Evolutionary conservation across 2,113 vertebrate genomes (phyloP).

Genomic region (Podarcis muralis): DNA sequence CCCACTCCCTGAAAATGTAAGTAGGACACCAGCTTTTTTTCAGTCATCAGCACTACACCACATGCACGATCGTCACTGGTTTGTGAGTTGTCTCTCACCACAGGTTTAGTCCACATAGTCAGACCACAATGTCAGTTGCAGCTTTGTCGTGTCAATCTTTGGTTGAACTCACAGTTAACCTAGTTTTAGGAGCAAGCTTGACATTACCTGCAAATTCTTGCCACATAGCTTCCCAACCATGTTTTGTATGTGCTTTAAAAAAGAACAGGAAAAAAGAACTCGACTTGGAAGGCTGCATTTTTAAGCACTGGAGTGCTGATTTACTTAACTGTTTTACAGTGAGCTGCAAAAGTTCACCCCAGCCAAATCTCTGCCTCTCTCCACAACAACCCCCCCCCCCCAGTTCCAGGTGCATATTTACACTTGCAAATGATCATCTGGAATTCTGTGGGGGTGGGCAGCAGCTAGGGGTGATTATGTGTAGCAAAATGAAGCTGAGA

Average conservation of each 20-base stretch:
- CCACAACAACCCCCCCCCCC: background rate
- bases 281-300: background rate
- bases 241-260: background rate
- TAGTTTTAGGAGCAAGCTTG: constrained; percentile 20
- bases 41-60: constrained; percentile 38
- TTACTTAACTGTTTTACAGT: background rate
- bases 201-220: background rate
- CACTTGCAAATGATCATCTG: background rate
- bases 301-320: background rate
- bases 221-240: background rate
- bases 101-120: constrained; percentile 34
- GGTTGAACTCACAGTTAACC: constrained; percentile 9
- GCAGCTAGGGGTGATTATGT: background rate
- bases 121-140: background rate
- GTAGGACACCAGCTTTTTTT: constrained; percentile 60
- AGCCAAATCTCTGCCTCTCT: too few species aligned
- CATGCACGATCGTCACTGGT: background rate
- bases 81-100: constrained; percentile 42
- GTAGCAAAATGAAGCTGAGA: background rate
- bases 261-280: background rate
- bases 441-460: too few species aligned
- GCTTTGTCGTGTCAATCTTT: background rate
- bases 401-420: background rate
- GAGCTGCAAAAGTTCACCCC: background rate
- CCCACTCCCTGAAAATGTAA: constrained; percentile 46